Base-by-base conservation (phyloP, 2,113 vertebrate species). In the Cavia porcellus region DNA sequence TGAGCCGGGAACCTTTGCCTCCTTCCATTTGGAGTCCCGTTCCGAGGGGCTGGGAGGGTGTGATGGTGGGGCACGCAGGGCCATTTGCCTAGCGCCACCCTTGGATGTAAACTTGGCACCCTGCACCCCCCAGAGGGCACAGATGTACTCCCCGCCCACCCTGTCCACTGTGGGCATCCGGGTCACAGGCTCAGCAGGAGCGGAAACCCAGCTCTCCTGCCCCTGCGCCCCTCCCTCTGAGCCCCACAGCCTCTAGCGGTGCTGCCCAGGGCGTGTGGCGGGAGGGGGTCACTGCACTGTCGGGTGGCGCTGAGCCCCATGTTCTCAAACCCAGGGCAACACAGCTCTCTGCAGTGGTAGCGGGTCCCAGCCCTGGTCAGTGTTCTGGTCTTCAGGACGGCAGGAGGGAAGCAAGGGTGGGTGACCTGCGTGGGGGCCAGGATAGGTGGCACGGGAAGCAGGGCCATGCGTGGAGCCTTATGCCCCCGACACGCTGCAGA, bases 381-480 rank as follows among this genome's bases (percentile, higher is more conserved):
- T 2, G 1, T 57, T 74, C 68, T 59, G 28, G 50, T 19, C 10
- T 17, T 15, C 35, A 59, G 64, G 25, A 42, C 17, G 6, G 30
- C 12, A n/a, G 11, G 64, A 70, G 30, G 64, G 45, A 42, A 32
- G 25, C 3, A 17, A 68, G 70, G 38, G 17, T 13, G 12, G 35
- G 24, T 57, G 45, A 17, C 66, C n/a, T 7, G 22, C 70, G n/a
- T 6, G 1, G 13, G 19, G 47, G 47, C 22, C 1, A 7, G 13
- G 47, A 8, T 4, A 47, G 61, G 45, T 19, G 24, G 30, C 59
- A 79, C 28, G 12, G 72, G 19, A 45, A 20, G 35, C 25, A 19
- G 19, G 20, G 42, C 22, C 13, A 28, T 3, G 0, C 0, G 6
- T 12, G 19, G 47, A 32, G 45, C 13, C 28, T 20, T 32, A 0